phyloP scores from a whole-genome alignment of 2,888 invertebrate genomes.

The Dryadula phaetusa region DNA sequence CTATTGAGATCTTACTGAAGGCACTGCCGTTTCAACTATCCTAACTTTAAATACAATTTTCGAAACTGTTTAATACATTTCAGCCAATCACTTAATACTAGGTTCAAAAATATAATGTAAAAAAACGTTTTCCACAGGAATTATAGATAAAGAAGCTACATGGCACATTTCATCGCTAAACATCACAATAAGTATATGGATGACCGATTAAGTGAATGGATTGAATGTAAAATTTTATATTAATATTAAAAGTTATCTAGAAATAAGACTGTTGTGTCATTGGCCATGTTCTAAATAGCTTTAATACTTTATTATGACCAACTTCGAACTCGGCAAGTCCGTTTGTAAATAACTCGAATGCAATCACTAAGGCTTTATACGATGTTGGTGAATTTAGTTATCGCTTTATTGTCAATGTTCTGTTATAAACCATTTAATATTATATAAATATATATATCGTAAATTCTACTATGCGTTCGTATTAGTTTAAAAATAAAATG shows the following conservation, averaged over 20 bases:
- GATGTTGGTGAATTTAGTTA: slow-evolving; percentile 79
- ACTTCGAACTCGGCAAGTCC: slow-evolving; percentile 59
- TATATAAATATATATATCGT: slow-evolving; percentile 79
- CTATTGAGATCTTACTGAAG: slow-evolving; percentile 36
- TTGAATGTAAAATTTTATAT: slow-evolving; percentile 46
- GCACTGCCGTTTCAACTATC: slow-evolving; percentile 37
- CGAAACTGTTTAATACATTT: slow-evolving; percentile 38
- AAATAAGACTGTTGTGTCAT: slow-evolving; percentile 71
- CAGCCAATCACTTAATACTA: slow-evolving; percentile 49
- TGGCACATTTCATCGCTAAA: too few species aligned
- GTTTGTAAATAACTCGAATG: slow-evolving; percentile 65
- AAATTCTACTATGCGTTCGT: slow-evolving; percentile 83
- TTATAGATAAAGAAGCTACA: too few species aligned
- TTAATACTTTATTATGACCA: slow-evolving; percentile 74
- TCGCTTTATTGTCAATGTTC: slow-evolving; percentile 79
- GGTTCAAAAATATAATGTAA: slow-evolving; percentile 2
- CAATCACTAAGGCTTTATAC: slow-evolving; percentile 75
- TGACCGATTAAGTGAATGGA: slow-evolving; percentile 42
- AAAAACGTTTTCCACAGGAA: not conserved
- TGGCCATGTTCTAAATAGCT: slow-evolving; percentile 78
- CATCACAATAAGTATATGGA: too few species aligned
- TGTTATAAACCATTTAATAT: slow-evolving; percentile 80
- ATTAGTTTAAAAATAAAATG: slow-evolving; percentile 83
- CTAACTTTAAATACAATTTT: slow-evolving; percentile 35
- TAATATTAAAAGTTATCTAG: slow-evolving; percentile 53